Base-by-base conservation (phyloP, 2,888 invertebrate species). In the Athalia rosae region DNA sequence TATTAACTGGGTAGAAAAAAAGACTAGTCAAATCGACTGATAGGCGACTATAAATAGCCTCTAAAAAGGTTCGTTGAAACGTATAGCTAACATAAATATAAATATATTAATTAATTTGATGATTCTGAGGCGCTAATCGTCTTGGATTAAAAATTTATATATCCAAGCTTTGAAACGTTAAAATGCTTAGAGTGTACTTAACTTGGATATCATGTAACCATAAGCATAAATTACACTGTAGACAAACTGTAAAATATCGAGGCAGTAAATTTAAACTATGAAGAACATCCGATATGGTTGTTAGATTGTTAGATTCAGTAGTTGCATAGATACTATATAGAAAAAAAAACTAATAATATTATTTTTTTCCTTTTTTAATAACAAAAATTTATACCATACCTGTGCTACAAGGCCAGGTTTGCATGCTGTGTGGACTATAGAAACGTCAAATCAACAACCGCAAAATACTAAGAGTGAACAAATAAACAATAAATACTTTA, bases 341-440 rank as follows among this genome's bases (percentile, higher is more conserved):
- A 28, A 28, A 28, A 67, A 53, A 50, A 53, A 3, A n/a, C 3
- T 13, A 13, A 61, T 61, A n/a, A 43, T 71, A n/a, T 56, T 4
- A 45, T 56, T 43, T 41, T 58, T 9, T 9, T 71, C n/a, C 13
- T 69, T 67, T 15, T 45, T 43, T 71, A 58, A 13, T 69, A 43
- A 69, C 41, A 47, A 71, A 71, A 56, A 58, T 71, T 71, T 71
- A 71, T 71, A 71, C 71, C 71, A 59, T 45, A 71, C 48, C 71
- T 45, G 71, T 50, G 67, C 71, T 58, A 4, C 71, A 45, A 59
- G n/a, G 53, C 80, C 79, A 79, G 80, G 76, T 77, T 81, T 73
- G 82, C 79, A 83, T 87, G 87, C 87, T 87, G 87, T 87, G 87
- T 87, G 83, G 87, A 87, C 87, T 87, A 87, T 87, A 87, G 71